These are phyloP conservation scores for Limnephilus lunatus DNA, from an alignment of 2,888 invertebrate species.

Conservation along the genomic window DNA sequence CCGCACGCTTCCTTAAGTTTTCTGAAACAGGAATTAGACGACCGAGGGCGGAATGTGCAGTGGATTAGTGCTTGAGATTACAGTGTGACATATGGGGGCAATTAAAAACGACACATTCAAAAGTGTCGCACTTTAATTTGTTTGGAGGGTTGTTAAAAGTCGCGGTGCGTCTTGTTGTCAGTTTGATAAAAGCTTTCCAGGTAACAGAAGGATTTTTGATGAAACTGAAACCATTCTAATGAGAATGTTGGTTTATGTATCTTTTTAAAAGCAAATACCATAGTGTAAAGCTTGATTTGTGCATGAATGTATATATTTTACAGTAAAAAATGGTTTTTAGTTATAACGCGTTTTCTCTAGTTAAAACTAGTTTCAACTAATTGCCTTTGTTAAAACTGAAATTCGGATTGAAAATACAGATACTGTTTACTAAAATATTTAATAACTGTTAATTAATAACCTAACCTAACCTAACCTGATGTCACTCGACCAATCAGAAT, in stretches of 20 bases:
- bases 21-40: background rate
- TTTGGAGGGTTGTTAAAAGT: constrained; percentile 20
- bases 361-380: no score
- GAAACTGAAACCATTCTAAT: background rate
- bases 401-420: no score
- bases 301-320: no score
- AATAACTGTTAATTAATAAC: no score
- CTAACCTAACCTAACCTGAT: no score
- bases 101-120: constrained; percentile 47
- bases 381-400: no score
- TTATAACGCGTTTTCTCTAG: no score
- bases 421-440: no score
- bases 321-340: no score
- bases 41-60: constrained; percentile 7
- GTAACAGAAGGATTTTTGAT: background rate
- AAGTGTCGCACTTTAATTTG: constrained; percentile 37
- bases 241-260: background rate
- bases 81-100: constrained; percentile 46
- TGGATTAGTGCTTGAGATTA: constrained; percentile 25
- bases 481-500: no score
- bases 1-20: background rate
- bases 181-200: constrained; percentile 2
- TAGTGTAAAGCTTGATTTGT: background rate
- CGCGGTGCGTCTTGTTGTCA: constrained; percentile 19
- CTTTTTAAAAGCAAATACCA: background rate